Evolutionary conservation across 1,140 invertebrate species (phyloP).

Genomic region (Cyclina sinensis): DNA sequence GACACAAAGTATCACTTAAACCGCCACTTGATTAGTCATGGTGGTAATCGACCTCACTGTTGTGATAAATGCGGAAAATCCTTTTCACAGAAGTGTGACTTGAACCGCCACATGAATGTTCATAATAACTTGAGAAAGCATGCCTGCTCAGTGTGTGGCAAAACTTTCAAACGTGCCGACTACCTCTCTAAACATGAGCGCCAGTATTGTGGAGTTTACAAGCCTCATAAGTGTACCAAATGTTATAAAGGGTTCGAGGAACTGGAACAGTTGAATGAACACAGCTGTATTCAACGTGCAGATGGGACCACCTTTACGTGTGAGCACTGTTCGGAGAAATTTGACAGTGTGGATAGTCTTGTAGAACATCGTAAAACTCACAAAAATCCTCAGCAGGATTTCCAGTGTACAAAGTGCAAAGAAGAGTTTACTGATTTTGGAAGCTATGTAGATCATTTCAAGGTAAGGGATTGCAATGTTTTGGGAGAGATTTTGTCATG

Average conservation of each 20-base stretch:
- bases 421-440: slow-evolving; percentile 39
- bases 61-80: slow-evolving; percentile 55
- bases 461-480: too few relatives aligned
- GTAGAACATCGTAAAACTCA: slow-evolving; percentile 59
- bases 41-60: slow-evolving; percentile 35
- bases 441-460: slow-evolving; percentile 62
- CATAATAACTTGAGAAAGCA: slow-evolving; percentile 53
- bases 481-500: too few relatives aligned
- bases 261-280: slow-evolving; percentile 32
- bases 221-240: slow-evolving; percentile 52
- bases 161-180: slow-evolving; percentile 60
- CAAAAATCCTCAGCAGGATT: slow-evolving; percentile 23
- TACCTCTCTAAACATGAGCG: slow-evolving; percentile 64
- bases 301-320: slow-evolving; percentile 35
- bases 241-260: slow-evolving; percentile 66
- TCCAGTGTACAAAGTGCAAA: slow-evolving; percentile 43
- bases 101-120: slow-evolving; percentile 57
- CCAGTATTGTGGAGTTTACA: slow-evolving; percentile 60
- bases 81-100: slow-evolving; percentile 59
- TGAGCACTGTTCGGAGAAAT: slow-evolving; percentile 44
- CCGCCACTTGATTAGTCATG: slow-evolving; percentile 47
- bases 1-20: slow-evolving; percentile 61
- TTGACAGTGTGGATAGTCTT: slow-evolving; percentile 35
- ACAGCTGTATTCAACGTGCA: not conserved
- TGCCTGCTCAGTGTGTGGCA: slow-evolving; percentile 59